Evolutionary conservation across 1,140 invertebrate species (phyloP).

Genomic region (Propsilocerus akamusi): DNA sequence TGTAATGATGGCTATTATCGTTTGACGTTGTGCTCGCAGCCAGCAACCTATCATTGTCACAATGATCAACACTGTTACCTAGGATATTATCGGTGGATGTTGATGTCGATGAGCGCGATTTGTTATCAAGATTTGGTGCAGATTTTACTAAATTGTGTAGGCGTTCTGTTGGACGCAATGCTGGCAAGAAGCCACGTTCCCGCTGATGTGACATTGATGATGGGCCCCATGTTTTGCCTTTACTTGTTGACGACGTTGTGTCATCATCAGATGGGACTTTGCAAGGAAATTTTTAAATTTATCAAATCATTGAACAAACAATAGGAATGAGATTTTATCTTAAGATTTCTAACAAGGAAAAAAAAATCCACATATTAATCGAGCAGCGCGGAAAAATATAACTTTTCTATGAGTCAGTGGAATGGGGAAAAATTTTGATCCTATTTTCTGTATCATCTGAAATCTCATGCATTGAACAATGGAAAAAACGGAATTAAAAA

Average conservation of each 20-base stretch:
- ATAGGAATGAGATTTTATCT: no score
- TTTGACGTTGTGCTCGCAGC: neutral
- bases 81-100: slow-evolving; percentile 4
- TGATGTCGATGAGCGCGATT: slow-evolving; percentile 28
- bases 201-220: slow-evolving; percentile 72
- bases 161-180: slow-evolving; percentile 21
- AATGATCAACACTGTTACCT: slow-evolving; percentile 7
- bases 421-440: no score
- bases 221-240: slow-evolving; percentile 95
- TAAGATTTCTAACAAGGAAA: no score
- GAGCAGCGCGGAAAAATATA: no score
- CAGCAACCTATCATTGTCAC: neutral
- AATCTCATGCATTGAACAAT: no score
- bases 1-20: slow-evolving; percentile 1
- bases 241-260: slow-evolving; percentile 26
- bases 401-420: no score
- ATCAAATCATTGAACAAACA: no score
- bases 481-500: no score
- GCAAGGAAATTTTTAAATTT: slow-evolving; percentile 5
- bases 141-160: slow-evolving; percentile 29
- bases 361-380: no score
- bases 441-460: no score
- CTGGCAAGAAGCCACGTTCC: slow-evolving; percentile 53
- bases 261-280: slow-evolving; percentile 73
- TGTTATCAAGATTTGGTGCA: slow-evolving; percentile 63